A percentile compares a stretch with the other conserved stretches of the same genome.
Conservation (phyloP, 2,113 vertebrate species). For the Ailuropoda melanoleuca region DNA sequence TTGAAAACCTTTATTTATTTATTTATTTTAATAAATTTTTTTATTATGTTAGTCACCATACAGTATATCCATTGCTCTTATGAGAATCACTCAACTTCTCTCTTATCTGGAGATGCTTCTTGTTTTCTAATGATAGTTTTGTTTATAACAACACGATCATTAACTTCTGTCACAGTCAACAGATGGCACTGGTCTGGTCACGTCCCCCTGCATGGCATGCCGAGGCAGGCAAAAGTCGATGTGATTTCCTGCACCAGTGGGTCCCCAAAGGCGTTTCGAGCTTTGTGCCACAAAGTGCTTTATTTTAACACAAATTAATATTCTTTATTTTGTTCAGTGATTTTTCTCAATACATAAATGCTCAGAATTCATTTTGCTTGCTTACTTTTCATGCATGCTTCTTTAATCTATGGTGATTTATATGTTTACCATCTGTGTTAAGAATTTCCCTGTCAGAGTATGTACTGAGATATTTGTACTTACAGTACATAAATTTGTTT, state of each 20-base stretch:
- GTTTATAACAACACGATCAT: not conserved
- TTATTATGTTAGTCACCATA: too few relatives aligned
- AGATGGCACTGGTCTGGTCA: not conserved
- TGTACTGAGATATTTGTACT: not conserved
- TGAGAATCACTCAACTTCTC: not conserved
- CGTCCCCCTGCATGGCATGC: not conserved
- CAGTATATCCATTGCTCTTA: not conserved
- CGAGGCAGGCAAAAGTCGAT: accelerated
- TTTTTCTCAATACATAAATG: slow-evolving; percentile 45
- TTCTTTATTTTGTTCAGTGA: slow-evolving; percentile 67
- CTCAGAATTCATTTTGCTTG: slow-evolving; percentile 7
- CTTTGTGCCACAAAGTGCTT: not conserved
- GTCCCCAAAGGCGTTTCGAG: not conserved
- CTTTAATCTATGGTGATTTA: slow-evolving; percentile 57
- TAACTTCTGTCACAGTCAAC: not conserved
- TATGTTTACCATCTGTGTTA: slow-evolving; percentile 40
- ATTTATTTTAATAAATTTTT: too few relatives aligned
- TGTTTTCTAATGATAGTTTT: slow-evolving; percentile 46
- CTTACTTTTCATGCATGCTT: not conserved
- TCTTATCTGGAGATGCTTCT: slow-evolving; percentile 48
- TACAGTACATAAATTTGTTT: not conserved
- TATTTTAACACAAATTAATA: slow-evolving; percentile 54
- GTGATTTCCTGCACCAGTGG: not conserved
- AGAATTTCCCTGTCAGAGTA: slow-evolving; percentile 30
- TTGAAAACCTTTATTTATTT: too few relatives aligned